Conservation (phyloP, 2,888 invertebrate species). For the Clepsis dumicolana region DNA sequence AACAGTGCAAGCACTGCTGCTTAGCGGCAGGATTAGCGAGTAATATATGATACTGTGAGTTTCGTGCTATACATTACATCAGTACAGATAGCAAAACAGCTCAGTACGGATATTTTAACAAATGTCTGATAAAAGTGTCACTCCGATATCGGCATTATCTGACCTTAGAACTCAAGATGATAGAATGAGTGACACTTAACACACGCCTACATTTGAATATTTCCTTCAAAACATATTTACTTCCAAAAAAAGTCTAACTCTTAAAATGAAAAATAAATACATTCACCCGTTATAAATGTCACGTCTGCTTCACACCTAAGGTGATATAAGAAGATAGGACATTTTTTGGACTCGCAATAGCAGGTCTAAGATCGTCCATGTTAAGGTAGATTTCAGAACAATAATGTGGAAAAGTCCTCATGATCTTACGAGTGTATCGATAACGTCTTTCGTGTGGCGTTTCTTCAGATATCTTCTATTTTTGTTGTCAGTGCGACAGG, state of each 20-base stretch:
- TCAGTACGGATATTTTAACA: constrained; percentile 7
- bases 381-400: constrained; percentile 8
- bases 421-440: constrained; percentile 40
- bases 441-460: constrained; percentile 59
- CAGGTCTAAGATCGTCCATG: background rate
- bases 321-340: background rate
- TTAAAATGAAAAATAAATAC: constrained; percentile 1
- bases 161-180: constrained; percentile 17
- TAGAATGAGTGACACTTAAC: constrained; percentile 1
- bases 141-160: constrained; percentile 15
- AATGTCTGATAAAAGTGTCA: constrained; percentile 33
- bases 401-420: constrained; percentile 12
- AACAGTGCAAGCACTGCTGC: too few relatives aligned
- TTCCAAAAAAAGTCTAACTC: background rate
- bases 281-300: background rate
- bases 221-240: background rate
- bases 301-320: background rate
- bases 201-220: constrained; percentile 4
- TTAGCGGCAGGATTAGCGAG: too few relatives aligned
- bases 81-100: constrained; percentile 1
- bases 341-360: background rate
- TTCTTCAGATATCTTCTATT: constrained; percentile 65
- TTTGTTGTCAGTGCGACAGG: constrained; percentile 64
- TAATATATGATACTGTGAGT: too few relatives aligned
- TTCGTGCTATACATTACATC: background rate